Evolutionary conservation across 2,113 vertebrate genomes (phyloP), one percentile per base, ranked within the genome.

Genomic region (Cepphus grylle): DNA sequence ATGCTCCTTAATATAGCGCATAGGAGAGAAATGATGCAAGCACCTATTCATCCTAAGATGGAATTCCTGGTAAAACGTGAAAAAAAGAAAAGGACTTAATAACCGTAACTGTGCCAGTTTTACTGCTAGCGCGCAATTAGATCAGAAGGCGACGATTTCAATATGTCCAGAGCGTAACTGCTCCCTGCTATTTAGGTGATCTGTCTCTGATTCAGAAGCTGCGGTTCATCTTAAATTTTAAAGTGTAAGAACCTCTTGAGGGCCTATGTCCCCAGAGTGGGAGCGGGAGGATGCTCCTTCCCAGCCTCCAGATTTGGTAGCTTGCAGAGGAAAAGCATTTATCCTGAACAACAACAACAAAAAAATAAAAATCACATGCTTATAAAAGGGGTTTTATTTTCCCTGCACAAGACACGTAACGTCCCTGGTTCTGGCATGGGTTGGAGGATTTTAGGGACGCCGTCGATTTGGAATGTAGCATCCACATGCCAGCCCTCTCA

Each of bases 1-100:
- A 67, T 84, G 21, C 18, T 88, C 61, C 86, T 88, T 90, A 93
- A 63, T 71, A 84, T 36, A 93, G 93, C 42, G 73, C 50, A 81
- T 2, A 73, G 71, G 55, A 58, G 76, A 83, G 47, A 88, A 88
- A 93, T 67, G 1, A 86, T 92, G 55, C 72, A 93, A 95, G n/a
- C 1, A 2, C 42, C 83, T 90, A 66, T 81, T 93, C 90, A 88
- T 78, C 56, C 63, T 74, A 49, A 66, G 2, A 82, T 14, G 78
- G 55, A 85, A 71, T 90, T 95, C 59, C 59, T 82, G 32, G 70
- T 81, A 87, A 94, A 96, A 96, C 9, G 10, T 34, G 25, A 27
- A 47, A 83, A 65, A 73, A 65, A 42, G 19, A 71, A 49, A 83
- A 87, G 27, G 36, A 11, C 32, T 70, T 52, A 63, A 93, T 70